Conservation (phyloP, 2,888 invertebrate species). For the Chymomyza fuscimana region DNA sequence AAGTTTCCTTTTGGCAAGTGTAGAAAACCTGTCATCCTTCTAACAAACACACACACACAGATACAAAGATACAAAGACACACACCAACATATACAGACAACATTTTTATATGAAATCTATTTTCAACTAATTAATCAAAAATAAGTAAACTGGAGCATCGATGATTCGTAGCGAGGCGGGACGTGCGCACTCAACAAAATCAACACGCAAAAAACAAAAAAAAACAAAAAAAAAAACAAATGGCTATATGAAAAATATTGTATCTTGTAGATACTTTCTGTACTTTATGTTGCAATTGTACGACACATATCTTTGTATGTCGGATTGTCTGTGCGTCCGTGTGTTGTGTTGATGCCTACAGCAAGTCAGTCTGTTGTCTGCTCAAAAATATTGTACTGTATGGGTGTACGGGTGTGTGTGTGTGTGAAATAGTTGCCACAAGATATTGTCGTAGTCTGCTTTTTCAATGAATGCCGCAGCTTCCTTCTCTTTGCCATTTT, state of each 20-base stretch:
- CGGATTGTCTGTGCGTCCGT: slow-evolving; percentile 6
- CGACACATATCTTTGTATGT: slow-evolving; percentile 41
- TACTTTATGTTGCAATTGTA: slow-evolving; percentile 36
- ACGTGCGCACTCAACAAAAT: slow-evolving; percentile 30
- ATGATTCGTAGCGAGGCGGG: slow-evolving; percentile 49
- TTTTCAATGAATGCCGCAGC: slow-evolving; percentile 48
- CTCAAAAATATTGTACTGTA: slow-evolving; percentile 27
- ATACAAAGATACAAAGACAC: neutral
- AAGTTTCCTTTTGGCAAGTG: slow-evolving; percentile 23
- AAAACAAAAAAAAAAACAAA: slow-evolving; percentile 5
- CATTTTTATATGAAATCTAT: slow-evolving; percentile 51
- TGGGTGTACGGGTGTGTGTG: neutral
- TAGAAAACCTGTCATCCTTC: slow-evolving; percentile 63
- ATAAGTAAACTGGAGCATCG: slow-evolving; percentile 73
- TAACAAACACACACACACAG: slow-evolving; percentile 27
- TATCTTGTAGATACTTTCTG: slow-evolving; percentile 21
- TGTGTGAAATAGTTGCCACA: slow-evolving; percentile 4
- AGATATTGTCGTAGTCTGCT: slow-evolving; percentile 7
- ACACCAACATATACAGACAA: slow-evolving; percentile 20
- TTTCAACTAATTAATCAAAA: slow-evolving; percentile 74
- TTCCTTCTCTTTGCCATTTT: slow-evolving; percentile 2
- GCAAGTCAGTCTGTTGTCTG: slow-evolving; percentile 25
- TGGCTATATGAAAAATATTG: slow-evolving; percentile 3
- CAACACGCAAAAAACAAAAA: slow-evolving; percentile 4
- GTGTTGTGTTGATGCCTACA: neutral